Percentiles rank a stretch among this genome's conserved stretches.
These are phyloP conservation scores for Ips typographus DNA, from an alignment of 1,140 invertebrate species.

Conservation along the genomic window DNA sequence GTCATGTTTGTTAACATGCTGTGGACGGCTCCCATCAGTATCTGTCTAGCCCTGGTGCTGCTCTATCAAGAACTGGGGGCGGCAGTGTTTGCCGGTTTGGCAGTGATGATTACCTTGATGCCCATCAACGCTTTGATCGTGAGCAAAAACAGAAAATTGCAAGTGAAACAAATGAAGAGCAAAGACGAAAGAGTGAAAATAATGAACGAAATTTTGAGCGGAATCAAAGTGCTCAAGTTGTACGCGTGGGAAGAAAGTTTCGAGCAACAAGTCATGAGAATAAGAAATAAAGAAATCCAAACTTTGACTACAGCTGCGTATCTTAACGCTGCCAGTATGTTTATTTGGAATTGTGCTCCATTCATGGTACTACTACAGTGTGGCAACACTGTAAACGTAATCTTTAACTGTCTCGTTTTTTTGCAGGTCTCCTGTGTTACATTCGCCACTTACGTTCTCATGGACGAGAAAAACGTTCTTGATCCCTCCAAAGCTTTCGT, in stretches of 20 bases:
- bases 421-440: conserved; percentile 83
- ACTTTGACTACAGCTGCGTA: conserved; percentile 84
- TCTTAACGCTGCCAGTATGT: conserved; percentile 85
- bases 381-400: not conserved
- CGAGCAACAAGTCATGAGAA: conserved; percentile 78
- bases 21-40: conserved; percentile 95
- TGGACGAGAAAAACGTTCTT: conserved; percentile 78
- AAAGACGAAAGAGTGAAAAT: conserved; percentile 91
- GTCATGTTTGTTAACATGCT: conserved; percentile 91
- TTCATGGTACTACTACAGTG: conserved; percentile 72
- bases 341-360: conserved; percentile 95
- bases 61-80: conserved; percentile 83
- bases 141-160: conserved; percentile 75
- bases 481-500: conserved; percentile 93
- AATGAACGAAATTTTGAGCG: conserved; percentile 55
- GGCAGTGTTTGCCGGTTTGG: conserved; percentile 82
- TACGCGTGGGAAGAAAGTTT: conserved; percentile 65
- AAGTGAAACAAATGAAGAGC: conserved; percentile 86
- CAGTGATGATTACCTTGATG: conserved; percentile 88
- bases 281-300: conserved; percentile 80
- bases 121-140: conserved; percentile 88
- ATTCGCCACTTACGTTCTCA: conserved; percentile 86
- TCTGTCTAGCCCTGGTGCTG: conserved; percentile 82
- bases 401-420: not conserved
- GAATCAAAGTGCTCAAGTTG: conserved; percentile 36